Conservation (phyloP, 92 coral and sea anemone species). For the Plumapathes pennacea region DNA sequence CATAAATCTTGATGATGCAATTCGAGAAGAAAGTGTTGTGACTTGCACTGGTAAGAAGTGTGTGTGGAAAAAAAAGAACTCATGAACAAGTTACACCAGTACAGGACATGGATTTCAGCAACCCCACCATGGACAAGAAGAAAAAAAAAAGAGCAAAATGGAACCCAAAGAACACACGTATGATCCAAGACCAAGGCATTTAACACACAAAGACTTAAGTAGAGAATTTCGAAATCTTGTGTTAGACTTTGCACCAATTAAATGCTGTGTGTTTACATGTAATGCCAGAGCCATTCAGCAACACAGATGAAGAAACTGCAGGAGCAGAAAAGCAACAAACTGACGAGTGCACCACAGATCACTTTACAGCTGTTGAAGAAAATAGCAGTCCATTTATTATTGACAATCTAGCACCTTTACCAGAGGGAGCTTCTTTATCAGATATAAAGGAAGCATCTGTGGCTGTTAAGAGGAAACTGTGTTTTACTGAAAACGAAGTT, state of each 20-base stretch:
- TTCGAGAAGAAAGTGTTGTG: neutral
- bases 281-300: constrained; percentile 9
- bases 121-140: constrained; percentile 12
- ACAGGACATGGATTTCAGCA: constrained; percentile 16
- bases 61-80: constrained; percentile 11
- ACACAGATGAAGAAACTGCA: neutral
- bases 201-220: constrained; percentile 6
- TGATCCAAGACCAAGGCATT: constrained; percentile 17
- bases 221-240: constrained; percentile 6
- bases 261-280: constrained; percentile 20
- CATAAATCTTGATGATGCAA: constrained; percentile 22
- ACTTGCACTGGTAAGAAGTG: constrained; percentile 26
- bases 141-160: constrained; percentile 15
- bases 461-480: constrained; percentile 22
- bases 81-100: constrained; percentile 7
- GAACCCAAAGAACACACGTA: constrained; percentile 5
- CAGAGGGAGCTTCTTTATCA: constrained; percentile 18
- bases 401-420: constrained; percentile 19
- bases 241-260: constrained; percentile 1
- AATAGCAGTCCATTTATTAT: neutral
- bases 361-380: neutral
- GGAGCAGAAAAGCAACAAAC: neutral
- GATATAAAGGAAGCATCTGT: constrained; percentile 23
- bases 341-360: neutral
- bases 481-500: constrained; percentile 10